phyloP scores from a whole-genome alignment of 2,888 invertebrate genomes.

The Lochmaea capreae region DNA sequence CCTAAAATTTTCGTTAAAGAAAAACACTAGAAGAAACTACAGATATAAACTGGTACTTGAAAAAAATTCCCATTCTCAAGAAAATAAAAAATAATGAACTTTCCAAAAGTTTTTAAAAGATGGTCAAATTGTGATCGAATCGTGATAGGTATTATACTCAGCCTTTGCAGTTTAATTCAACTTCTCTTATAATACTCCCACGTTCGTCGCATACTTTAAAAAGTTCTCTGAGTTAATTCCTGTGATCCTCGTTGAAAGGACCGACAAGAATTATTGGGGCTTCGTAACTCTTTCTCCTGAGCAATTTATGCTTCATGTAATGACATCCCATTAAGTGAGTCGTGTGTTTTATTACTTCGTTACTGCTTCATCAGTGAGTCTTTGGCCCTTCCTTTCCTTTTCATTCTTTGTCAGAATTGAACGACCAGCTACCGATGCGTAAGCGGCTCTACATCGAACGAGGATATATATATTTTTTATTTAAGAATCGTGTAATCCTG shows the following conservation, averaged over 20 bases:
- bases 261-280: neutral
- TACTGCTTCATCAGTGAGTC: neutral
- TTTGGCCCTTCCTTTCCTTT: neutral
- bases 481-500: too few relatives aligned
- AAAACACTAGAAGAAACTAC: too few relatives aligned
- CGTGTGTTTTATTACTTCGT: slow-evolving; percentile 12
- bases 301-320: slow-evolving; percentile 4
- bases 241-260: neutral
- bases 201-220: neutral
- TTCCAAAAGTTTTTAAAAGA: too few relatives aligned
- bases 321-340: slow-evolving; percentile 5
- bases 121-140: too few relatives aligned
- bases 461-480: neutral
- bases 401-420: neutral
- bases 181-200: neutral
- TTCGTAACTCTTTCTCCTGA: neutral
- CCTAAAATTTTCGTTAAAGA: too few relatives aligned
- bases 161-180: neutral
- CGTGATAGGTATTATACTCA: too few relatives aligned
- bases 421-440: neutral
- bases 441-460: neutral
- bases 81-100: too few relatives aligned
- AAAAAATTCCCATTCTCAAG: too few relatives aligned
- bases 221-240: neutral
- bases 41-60: too few relatives aligned